Evolutionary conservation across 2,113 vertebrate genomes (phyloP), one percentile per base, ranked within the genome.

Genomic region (Eubucco bourcierii): DNA sequence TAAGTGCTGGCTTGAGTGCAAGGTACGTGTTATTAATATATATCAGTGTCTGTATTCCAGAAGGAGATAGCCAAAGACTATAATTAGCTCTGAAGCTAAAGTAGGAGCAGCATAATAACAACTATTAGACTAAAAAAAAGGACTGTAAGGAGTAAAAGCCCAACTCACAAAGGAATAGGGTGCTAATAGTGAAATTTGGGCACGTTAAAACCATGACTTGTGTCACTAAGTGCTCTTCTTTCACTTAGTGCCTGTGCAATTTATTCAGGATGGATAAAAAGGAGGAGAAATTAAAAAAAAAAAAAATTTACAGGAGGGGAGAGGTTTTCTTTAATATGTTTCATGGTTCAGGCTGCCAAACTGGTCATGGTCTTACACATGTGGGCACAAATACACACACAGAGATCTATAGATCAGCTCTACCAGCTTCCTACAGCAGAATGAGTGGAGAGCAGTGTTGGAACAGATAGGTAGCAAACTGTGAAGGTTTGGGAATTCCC

Each of bases 51-150:
- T 84, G 64, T 92, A 88, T 74, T 96, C 91, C 91, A 96, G 91
- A 83, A 96, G 88, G 91, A 93, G 78, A 81, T 83, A 90, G 72
- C 86, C 91, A 81, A 94, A 84, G 86, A 95, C 92, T 96, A 80
- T 96, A 97, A 97, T 96, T 96, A 95, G 86, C 91, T 95, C 37
- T 73, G 92, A 97, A 96, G 91, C 87, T 94, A 75, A 95, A 94
- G 83, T 78, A 94, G 76, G 93, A 94, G 78, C 61, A 75, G 94
- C 94, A 96, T 96, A 92, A 93, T 95, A 96, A 97, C 95, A 95
- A 90, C 90, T 91, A 80, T 93, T 93, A 92, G 83, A 68, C 68
- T 58, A 87, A 89, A 96, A 87, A 89, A 96, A 94, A 81, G 58
- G 83, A 96, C 80, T 78, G 78, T 75, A 87, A 94, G 76, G 94